phyloP scores from a whole-genome alignment of 1,140 invertebrate genomes.

The Aporrectodea caliginosa region DNA sequence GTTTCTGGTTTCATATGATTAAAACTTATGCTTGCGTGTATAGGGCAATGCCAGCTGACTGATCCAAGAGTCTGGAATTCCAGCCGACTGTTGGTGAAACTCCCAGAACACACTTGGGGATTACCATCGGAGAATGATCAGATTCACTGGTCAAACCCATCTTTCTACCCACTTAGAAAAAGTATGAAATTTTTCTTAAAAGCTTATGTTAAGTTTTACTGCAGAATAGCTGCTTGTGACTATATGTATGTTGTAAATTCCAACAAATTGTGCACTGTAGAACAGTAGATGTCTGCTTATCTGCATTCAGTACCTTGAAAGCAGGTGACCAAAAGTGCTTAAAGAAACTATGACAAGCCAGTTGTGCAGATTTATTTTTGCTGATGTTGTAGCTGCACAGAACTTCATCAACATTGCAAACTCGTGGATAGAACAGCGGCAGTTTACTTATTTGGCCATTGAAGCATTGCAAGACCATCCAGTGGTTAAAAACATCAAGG shows the following conservation, averaged over 20 bases:
- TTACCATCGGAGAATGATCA: constrained; percentile 13
- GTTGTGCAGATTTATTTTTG: no score
- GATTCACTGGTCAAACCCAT: constrained; percentile 14
- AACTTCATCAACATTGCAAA: background rate
- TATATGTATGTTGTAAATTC: no score
- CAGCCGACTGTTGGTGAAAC: constrained; percentile 42
- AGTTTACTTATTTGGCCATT: background rate
- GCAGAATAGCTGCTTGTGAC: no score
- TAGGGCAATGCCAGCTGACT: constrained; percentile 36
- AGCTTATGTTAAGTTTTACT: no score
- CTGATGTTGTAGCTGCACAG: background rate
- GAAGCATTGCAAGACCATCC: background rate
- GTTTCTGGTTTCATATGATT: no score
- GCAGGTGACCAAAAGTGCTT: no score
- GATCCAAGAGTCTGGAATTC: constrained; percentile 42
- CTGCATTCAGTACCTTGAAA: no score
- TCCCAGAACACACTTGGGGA: constrained; percentile 48
- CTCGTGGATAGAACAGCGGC: background rate
- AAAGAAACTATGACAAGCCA: no score
- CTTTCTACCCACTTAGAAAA: constrained; percentile 18
- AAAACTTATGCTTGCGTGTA: no score
- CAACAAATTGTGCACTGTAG: no score
- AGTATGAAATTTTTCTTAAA: no score
- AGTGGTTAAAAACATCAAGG: background rate
- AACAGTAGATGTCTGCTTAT: no score